Evolutionary conservation across 2,797 vertebrate genomes (phyloP).

Genomic region (Melanotaenia boesemani): DNA sequence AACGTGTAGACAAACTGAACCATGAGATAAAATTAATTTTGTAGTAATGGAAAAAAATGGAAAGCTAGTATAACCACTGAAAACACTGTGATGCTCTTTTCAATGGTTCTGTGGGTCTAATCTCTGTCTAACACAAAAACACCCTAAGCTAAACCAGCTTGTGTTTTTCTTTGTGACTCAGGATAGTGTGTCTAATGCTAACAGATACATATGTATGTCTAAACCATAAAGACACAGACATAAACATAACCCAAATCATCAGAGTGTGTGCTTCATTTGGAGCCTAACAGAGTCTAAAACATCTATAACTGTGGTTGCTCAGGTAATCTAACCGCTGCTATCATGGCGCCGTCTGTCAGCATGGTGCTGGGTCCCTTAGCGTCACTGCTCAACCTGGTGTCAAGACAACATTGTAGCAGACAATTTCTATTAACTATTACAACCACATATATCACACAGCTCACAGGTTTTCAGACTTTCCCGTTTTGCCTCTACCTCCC

Average conservation of each 20-base stretch:
- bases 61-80: background rate
- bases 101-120: conserved; percentile 1
- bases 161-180: conserved; percentile 16
- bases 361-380: conserved; percentile 35
- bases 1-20: conserved; percentile 12
- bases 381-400: background rate
- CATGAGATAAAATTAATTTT: conserved; percentile 8
- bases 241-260: background rate
- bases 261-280: conserved; percentile 6
- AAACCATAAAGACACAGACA: background rate
- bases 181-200: conserved; percentile 6
- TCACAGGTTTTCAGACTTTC: background rate
- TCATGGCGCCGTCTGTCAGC: conserved; percentile 57
- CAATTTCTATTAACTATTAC: background rate
- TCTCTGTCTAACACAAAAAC: background rate
- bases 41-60: background rate
- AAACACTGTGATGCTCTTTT: background rate
- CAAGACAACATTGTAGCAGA: background rate
- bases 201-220: background rate
- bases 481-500: background rate
- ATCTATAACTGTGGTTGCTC: conserved; percentile 29
- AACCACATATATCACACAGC: background rate
- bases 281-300: background rate
- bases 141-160: conserved; percentile 2
- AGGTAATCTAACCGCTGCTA: conserved; percentile 58